phyloP scores from a whole-genome alignment of 2,797 vertebrate species.

The Pterois miles region DNA sequence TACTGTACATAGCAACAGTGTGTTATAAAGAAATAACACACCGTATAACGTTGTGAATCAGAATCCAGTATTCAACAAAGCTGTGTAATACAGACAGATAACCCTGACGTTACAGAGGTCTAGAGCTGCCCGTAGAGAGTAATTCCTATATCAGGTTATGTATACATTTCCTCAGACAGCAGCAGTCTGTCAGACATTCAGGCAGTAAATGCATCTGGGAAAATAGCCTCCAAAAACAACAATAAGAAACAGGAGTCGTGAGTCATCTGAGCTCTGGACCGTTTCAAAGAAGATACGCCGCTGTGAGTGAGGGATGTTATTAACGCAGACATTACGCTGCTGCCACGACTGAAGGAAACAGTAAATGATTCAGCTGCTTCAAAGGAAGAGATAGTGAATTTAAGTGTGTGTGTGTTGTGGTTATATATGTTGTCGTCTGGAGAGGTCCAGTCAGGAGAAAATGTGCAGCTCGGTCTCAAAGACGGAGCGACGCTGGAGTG shows the following conservation, averaged over 20 bases:
- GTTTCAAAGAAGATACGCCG: constrained; percentile 40
- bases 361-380: background rate
- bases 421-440: background rate
- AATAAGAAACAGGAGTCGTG: constrained; percentile 24
- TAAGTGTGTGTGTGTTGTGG: background rate
- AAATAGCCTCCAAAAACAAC: constrained; percentile 10
- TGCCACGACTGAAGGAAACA: constrained; percentile 1
- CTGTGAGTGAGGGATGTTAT: constrained; percentile 14
- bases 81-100: too few species aligned
- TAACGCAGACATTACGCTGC: constrained; percentile 21
- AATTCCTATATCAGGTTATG: constrained; percentile 26
- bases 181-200: constrained; percentile 23
- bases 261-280: constrained; percentile 34
- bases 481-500: background rate
- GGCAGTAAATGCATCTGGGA: constrained; percentile 21
- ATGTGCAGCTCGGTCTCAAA: background rate
- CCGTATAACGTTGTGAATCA: too few species aligned
- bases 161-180: constrained; percentile 2
- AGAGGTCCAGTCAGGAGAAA: background rate
- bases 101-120: background rate
- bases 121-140: constrained; percentile 7
- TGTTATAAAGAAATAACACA: too few species aligned
- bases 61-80: too few species aligned
- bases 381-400: background rate
- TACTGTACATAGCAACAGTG: too few species aligned